Percentiles rank a stretch among this genome's conserved stretches.
Evolutionary conservation across 1,140 invertebrate genomes (phyloP).

Genomic region (Bombyx mandarina): DNA sequence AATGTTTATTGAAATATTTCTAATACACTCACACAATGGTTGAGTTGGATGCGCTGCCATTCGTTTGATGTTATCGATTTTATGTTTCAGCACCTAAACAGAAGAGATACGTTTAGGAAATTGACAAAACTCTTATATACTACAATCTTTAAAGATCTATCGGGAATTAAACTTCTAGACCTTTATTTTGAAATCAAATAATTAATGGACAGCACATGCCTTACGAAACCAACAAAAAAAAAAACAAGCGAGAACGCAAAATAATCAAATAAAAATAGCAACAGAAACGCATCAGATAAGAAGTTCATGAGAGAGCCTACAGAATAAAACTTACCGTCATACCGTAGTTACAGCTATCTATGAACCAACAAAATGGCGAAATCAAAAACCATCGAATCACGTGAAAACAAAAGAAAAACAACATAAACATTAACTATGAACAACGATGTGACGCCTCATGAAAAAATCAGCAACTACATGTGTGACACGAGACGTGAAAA

Average conservation of each 20-base stretch:
- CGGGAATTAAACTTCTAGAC: neutral
- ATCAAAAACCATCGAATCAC: constrained; percentile 10
- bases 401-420: constrained; percentile 14
- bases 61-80: constrained; percentile 93
- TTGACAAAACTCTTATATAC: neutral
- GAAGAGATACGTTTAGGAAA: constrained; percentile 21
- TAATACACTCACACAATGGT: constrained; percentile 90
- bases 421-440: constrained; percentile 16
- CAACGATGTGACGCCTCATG: constrained; percentile 16
- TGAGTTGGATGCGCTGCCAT: constrained; percentile 95
- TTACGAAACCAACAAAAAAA: constrained; percentile 14
- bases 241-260: constrained; percentile 8
- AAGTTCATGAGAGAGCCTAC: constrained; percentile 9
- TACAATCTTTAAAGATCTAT: constrained; percentile 3
- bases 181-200: constrained; percentile 10
- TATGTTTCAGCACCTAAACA: constrained; percentile 85
- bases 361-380: constrained; percentile 5
- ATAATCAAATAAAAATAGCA: constrained; percentile 18
- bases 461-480: constrained; percentile 10
- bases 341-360: neutral
- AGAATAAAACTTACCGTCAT: constrained; percentile 2
- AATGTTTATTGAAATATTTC: neutral
- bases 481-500: constrained; percentile 9
- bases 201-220: constrained; percentile 24
- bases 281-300: constrained; percentile 12